Evolutionary conservation across 2,888 invertebrate species (phyloP).

Genomic region (Syrista parreyssii): DNA sequence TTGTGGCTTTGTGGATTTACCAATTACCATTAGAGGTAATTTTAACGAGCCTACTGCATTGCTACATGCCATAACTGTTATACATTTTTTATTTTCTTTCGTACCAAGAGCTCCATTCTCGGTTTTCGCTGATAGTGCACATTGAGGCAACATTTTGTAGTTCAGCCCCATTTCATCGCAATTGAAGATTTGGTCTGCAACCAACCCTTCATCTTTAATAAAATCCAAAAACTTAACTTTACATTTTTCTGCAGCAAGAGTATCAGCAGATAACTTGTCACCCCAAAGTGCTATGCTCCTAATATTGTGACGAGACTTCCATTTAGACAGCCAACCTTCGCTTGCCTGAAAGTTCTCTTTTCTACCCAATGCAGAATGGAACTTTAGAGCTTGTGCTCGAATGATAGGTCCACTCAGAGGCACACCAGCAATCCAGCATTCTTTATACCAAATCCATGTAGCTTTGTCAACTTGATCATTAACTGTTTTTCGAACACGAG

Average conservation of each 20-base stretch:
- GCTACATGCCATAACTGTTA: constrained; percentile 39
- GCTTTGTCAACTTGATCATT: background rate
- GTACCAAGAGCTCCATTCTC: constrained; percentile 36
- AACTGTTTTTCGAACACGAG: background rate
- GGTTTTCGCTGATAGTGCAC: constrained; percentile 33
- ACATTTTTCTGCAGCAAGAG: background rate
- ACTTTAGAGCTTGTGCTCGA: background rate
- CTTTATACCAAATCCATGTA: background rate
- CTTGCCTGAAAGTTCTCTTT: background rate
- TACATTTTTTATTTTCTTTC: constrained; percentile 40
- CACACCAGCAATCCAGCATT: background rate
- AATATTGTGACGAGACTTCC: background rate
- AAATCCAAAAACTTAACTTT: background rate
- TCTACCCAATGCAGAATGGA: background rate
- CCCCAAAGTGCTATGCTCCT: background rate
- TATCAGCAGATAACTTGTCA: background rate
- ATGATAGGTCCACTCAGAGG: background rate
- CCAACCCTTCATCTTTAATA: background rate
- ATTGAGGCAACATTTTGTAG: constrained; percentile 38
- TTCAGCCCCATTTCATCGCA: constrained; percentile 43
- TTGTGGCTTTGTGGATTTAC: constrained; percentile 38
- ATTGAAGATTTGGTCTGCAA: constrained; percentile 36
- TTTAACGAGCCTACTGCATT: constrained; percentile 40
- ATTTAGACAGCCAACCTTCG: background rate
- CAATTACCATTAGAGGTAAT: constrained; percentile 40